Conservation (phyloP, 2,888 invertebrate species). For the Monochamus alternatus region DNA sequence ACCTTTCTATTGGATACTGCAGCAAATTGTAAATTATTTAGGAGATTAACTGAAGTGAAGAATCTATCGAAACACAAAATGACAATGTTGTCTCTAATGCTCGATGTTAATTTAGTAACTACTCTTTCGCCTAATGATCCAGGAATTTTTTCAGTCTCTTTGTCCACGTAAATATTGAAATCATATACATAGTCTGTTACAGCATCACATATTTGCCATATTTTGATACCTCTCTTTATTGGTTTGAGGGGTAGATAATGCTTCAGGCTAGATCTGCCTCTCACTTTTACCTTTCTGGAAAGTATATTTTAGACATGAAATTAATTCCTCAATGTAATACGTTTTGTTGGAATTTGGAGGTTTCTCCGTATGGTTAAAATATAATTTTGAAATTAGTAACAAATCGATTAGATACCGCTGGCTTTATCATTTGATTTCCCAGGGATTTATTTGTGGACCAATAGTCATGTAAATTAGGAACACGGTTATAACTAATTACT, state of each 20-base stretch:
- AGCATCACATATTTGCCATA: slow-evolving; percentile 18
- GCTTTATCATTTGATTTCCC: too few relatives aligned
- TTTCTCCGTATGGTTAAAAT: neutral
- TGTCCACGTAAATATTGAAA: slow-evolving; percentile 13
- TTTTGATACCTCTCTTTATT: slow-evolving; percentile 19
- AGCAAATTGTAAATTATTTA: neutral
- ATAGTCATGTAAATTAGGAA: too few relatives aligned
- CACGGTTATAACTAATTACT: too few relatives aligned
- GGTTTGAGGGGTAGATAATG: slow-evolving; percentile 13
- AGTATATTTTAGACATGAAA: slow-evolving; percentile 11
- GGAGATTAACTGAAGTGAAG: neutral
- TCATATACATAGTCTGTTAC: slow-evolving; percentile 19
- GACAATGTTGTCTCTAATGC: neutral
- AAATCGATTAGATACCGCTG: too few relatives aligned
- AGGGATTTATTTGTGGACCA: too few relatives aligned
- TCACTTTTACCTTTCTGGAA: neutral
- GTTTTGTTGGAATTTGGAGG: neutral
- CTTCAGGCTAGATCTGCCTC: neutral
- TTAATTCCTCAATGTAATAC: slow-evolving; percentile 23
- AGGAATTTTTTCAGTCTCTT: slow-evolving; percentile 1
- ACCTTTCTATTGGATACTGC: neutral
- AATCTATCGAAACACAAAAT: slow-evolving; percentile 3
- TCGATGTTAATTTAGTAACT: neutral
- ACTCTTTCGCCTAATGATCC: slow-evolving; percentile 11
- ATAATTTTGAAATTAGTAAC: too few relatives aligned